phyloP scores from a whole-genome alignment of 2,113 vertebrate species.

The Hypanus sabinus region DNA sequence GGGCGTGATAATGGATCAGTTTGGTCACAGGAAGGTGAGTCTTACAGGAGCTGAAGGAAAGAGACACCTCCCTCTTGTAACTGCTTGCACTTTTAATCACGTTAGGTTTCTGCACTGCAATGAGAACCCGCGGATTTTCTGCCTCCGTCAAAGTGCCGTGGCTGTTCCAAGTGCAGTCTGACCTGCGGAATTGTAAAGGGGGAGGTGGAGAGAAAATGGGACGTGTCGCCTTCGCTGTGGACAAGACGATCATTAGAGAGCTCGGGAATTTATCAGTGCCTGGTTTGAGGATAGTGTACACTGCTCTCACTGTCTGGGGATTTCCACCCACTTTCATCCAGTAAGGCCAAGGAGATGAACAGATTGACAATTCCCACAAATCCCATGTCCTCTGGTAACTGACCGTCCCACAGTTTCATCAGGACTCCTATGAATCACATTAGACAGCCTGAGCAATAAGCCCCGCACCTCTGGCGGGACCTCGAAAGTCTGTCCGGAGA shows the following conservation, averaged over 20 bases:
- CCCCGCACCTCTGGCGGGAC: neutral
- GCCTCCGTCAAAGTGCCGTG: no score
- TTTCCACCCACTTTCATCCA: neutral
- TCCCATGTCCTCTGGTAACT: no score
- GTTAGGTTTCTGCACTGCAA: no score
- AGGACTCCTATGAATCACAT: neutral
- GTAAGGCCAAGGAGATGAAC: neutral
- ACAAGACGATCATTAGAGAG: no score
- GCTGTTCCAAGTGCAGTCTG: no score
- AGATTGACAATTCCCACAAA: no score
- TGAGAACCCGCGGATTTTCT: no score
- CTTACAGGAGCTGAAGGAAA: neutral
- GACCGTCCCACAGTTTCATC: no score
- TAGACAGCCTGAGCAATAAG: neutral
- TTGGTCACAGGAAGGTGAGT: constrained; percentile 81
- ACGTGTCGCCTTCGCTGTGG: neutral
- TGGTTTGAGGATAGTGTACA: neutral
- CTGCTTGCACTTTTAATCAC: no score
- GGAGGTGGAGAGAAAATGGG: neutral
- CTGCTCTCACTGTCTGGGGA: neutral
- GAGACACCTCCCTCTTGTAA: neutral
- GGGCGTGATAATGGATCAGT: constrained; percentile 77
- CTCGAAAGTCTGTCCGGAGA: neutral
- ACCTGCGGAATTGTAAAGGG: neutral
- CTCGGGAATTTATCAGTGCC: neutral